phyloP scores from a whole-genome alignment of 1,140 invertebrate genomes.

The Drosophila baimaii region DNA sequence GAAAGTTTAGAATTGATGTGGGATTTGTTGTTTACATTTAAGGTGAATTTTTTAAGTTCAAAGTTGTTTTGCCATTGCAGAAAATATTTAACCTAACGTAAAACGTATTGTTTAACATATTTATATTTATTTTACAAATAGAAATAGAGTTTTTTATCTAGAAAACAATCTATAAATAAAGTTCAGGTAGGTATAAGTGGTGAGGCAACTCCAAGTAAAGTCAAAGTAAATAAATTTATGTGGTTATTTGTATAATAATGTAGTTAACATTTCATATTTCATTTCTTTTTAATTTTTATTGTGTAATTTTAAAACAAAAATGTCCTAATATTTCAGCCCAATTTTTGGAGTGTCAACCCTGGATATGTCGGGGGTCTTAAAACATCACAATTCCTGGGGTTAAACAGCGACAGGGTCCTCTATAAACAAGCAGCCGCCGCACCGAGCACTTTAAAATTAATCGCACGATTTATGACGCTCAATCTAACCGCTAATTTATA shows the following conservation, averaged over 20 bases:
- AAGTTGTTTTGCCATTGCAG: background rate
- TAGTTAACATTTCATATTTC: background rate
- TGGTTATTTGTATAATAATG: background rate
- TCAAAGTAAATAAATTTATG: background rate
- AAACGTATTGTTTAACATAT: too few relatives aligned
- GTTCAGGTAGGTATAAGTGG: too few relatives aligned
- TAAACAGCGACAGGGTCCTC: slow-evolving; percentile 30
- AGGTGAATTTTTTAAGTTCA: background rate
- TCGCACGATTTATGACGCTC: slow-evolving; percentile 78
- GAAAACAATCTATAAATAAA: background rate
- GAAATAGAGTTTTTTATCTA: background rate
- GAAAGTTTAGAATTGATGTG: background rate
- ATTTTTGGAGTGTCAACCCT: slow-evolving; percentile 13
- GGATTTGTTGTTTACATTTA: background rate
- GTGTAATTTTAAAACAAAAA: slow-evolving; percentile 1
- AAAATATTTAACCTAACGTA: too few relatives aligned
- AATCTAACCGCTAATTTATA: slow-evolving; percentile 81
- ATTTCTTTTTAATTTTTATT: background rate
- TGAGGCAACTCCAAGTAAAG: too few relatives aligned
- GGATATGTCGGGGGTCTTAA: slow-evolving; percentile 6
- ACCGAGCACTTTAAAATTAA: slow-evolving; percentile 70
- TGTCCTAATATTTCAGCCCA: background rate
- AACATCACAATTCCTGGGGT: background rate
- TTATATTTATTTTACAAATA: too few relatives aligned
- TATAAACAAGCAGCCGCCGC: slow-evolving; percentile 59